Evolutionary conservation across 2,888 invertebrate species (phyloP), one percentile per base, ranked within the genome.

Genomic region (Thymelicus sylvestris): DNA sequence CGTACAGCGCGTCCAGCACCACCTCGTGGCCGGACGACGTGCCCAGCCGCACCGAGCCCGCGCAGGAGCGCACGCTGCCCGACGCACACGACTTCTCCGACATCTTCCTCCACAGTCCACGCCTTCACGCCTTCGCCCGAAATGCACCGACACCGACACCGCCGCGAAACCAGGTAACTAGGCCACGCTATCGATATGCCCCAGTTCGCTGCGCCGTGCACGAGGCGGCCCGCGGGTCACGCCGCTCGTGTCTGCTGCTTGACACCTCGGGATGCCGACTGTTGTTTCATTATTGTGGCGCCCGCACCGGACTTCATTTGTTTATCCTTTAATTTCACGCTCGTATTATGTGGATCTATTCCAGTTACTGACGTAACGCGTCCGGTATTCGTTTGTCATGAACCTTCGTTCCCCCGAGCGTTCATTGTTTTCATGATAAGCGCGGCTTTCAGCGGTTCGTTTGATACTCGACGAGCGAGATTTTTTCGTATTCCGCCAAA

Each of bases 1-100:
- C 97, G 92, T 97, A 97, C 70, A 97, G 93, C 80, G 96, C 95
- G 86, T 96, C 96, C 78, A 96, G 95, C 87, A 96, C 96, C 60
- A 96, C 94, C 84, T 95, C 95, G 85, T 95, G 95, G 12, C 84
- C 86, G 72, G 83, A 76, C 73, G 83, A 76, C 68, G 69, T 59
- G 80, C 87, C 90, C 75, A 91, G 86, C 76, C 93, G 88, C 83
- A 90, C 89, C 71, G 91, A 91, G 77, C 93, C 93, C 73, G 84
- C 90, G 79, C 86, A 84, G 75, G 93, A 92, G 74, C 93, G 90
- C 83, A 95, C 87, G 86, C 95, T 95, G 83, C 95, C 95, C 76
- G 94, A 93, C 68, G 94, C 84, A 79, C 89, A 87, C 79, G 95
- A 92, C 85, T 94, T 94, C 86, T 91, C 92, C 83, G 95, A 95